Evolutionary conservation across 2,888 invertebrate species (phyloP), one percentile per base, ranked within the genome.

Genomic region (Stenodera caucasica): DNA sequence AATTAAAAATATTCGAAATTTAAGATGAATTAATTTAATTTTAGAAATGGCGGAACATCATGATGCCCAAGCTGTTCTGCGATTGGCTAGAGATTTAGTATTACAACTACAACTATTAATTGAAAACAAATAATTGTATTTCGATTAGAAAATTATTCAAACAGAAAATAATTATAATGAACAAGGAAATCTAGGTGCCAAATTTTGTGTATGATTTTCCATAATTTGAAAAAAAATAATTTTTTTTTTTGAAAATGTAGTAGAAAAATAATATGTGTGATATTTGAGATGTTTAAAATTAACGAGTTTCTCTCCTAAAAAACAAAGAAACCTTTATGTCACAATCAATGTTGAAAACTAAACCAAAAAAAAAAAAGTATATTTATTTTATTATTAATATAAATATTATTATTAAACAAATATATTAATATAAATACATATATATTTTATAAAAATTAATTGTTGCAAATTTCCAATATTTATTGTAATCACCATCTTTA

Each of bases 21-120:
- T n/a, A n/a, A n/a, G n/a, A n/a, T n/a, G n/a, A n/a, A n/a, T n/a
- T n/a, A n/a, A n/a, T n/a, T n/a, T n/a, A n/a, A n/a, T n/a, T n/a
- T n/a, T n/a, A 96, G 97, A 97, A 88, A 97, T 97, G 96, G 97
- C 97, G 0, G 97, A 98, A 78, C 85, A 93, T 65, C 97, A 98
- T 80, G 91, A 96, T 77, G 92, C 92, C 2, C 86, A 88, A 67
- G 87, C 91, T 2, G 90, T 97, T 35, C 81, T 98, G 59, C 86
- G 89, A 66, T 83, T 96, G 64, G 92, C 96, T 0, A 84, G 96
- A 70, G 93, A 93, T 72, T 83, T 97, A 65, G 94, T 96, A 8
- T 83, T 90, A 61, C 92, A 94, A 82, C 86, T 97, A 67, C 96
- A 96, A 82, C 90, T 92, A 72, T 84, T 96, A 63, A 95, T 96